phyloP scores from a whole-genome alignment of 2,888 invertebrate genomes.

The Ischnus inquisitorius region DNA sequence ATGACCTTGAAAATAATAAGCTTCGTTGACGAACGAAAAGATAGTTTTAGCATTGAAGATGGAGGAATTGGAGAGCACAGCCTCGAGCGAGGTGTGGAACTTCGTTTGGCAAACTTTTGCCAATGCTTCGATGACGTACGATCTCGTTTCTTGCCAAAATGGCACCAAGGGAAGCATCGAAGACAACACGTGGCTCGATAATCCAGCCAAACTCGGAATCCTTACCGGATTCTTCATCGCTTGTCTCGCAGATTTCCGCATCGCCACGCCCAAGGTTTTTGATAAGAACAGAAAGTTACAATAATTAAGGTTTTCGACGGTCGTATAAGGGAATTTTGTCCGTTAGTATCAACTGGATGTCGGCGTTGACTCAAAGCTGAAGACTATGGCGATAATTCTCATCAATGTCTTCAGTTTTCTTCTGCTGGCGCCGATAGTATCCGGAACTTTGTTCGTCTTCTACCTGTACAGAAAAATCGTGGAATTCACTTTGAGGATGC shows the following conservation, averaged over 20 bases:
- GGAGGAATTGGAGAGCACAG: slow-evolving; percentile 39
- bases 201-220: slow-evolving; percentile 75
- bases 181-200: slow-evolving; percentile 56
- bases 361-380: slow-evolving; percentile 56
- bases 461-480: slow-evolving; percentile 73
- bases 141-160: slow-evolving; percentile 67
- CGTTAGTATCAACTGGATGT: slow-evolving; percentile 63
- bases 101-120: slow-evolving; percentile 69
- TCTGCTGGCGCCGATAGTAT: slow-evolving; percentile 70
- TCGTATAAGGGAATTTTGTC: slow-evolving; percentile 17
- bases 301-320: background rate
- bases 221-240: slow-evolving; percentile 78
- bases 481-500: slow-evolving; percentile 68
- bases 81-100: slow-evolving; percentile 63
- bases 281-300: background rate
- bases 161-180: slow-evolving; percentile 57
- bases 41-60: slow-evolving; percentile 44
- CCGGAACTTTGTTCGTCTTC: slow-evolving; percentile 58
- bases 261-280: slow-evolving; percentile 63
- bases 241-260: slow-evolving; percentile 64
- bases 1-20: background rate
- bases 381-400: slow-evolving; percentile 61
- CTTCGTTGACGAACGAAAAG: background rate
- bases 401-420: slow-evolving; percentile 68
- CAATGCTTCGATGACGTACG: slow-evolving; percentile 69